Base-by-base conservation (phyloP, 2,888 invertebrate species). In the Microctonus aethiopoides region DNA sequence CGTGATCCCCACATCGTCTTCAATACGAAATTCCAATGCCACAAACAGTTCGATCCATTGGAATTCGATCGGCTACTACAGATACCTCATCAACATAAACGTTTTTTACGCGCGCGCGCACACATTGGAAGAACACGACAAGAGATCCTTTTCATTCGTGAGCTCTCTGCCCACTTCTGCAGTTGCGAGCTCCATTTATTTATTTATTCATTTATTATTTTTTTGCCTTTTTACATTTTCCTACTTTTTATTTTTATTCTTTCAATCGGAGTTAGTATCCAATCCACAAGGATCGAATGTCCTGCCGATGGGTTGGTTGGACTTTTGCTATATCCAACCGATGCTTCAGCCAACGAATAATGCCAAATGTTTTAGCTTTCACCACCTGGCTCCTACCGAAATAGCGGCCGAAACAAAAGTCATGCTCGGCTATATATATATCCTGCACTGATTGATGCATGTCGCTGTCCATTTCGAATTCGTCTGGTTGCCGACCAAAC, bases 391-490 rank as follows among this genome's bases (percentile, higher is more conserved):
- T 32, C 26, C 41, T 13, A 0, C 10, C 29, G 9, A 22, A 54
- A 39, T 41, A 34, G 34, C 32, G 41, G 52, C n/a, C n/a, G 41
- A 54, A 62, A n/a, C n/a, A n/a, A 60, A 39, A 39, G 74, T 46
- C 70, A 61, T 70, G 79, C 74, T 74, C 72, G 41, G n/a, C n/a
- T n/a, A n/a, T n/a, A n/a, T n/a, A n/a, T n/a, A 41, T 57, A 71
- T 68, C 71, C 66, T 56, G 68, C 72, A 64, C 79, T 83, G 84
- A 84, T 84, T 79, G 83, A 84, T 84, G 84, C 76, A 74, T 79
- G 80, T 82, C 83, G 82, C 80, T 78, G 68, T 71, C 69, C 67
- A 62, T 72, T 54, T n/a, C n/a, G 65, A 61, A 39, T 52, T 46
- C 60, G 34, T n/a, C 26, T 3, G 4, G 46, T 11, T 11, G 24